Percentiles rank a stretch among this genome's conserved stretches.
Evolutionary conservation across 2,113 vertebrate genomes (phyloP).

Genomic region (Epinephelus cyanopodus): DNA sequence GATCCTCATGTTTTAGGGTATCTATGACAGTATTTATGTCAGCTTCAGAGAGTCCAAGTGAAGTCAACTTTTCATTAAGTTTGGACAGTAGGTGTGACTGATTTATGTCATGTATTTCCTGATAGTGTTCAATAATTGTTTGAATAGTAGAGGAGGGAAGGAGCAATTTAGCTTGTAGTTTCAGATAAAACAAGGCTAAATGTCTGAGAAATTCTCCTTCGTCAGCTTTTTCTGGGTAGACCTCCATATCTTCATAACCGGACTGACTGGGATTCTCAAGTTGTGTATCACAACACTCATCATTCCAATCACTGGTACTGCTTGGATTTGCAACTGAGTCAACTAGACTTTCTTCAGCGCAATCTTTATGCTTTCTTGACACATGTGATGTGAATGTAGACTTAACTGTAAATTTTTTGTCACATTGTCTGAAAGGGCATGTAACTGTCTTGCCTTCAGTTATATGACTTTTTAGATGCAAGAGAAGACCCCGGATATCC

Average conservation of each 20-base stretch:
- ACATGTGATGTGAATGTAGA: not conserved
- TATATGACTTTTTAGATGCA: too few relatives aligned
- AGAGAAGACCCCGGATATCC: too few relatives aligned
- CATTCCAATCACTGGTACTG: not conserved
- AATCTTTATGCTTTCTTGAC: not conserved
- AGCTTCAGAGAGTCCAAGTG: not conserved
- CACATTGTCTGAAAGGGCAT: not conserved
- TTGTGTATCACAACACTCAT: not conserved
- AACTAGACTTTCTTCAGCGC: not conserved
- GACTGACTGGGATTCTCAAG: not conserved
- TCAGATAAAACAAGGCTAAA: not conserved
- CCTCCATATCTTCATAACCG: not conserved
- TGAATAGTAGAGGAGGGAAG: not conserved
- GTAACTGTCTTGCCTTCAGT: too few relatives aligned
- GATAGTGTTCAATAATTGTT: not conserved
- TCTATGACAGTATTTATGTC: not conserved
- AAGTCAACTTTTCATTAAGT: not conserved
- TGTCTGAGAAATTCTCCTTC: not conserved
- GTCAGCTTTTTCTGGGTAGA: not conserved
- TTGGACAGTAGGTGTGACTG: not conserved
- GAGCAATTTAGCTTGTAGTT: not conserved
- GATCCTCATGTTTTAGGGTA: too few relatives aligned
- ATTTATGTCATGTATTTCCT: not conserved
- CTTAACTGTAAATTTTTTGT: not conserved
- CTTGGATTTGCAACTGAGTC: not conserved